A percentile compares a stretch with the other conserved stretches of the same genome.
phyloP scores from a whole-genome alignment of 2,113 vertebrate species.

The Rhinoptilus africanus region DNA sequence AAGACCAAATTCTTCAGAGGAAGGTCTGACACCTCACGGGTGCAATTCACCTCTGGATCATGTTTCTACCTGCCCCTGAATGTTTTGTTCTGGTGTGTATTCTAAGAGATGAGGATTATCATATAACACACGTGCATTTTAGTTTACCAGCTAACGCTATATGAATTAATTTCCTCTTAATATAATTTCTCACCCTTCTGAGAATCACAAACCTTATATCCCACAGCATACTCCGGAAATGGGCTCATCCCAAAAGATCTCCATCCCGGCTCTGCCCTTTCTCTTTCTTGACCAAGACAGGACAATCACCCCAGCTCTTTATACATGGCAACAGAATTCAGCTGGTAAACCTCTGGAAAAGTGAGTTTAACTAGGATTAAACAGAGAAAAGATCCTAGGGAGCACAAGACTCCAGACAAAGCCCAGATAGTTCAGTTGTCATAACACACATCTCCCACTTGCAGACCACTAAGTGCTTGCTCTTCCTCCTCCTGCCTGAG shows the following conservation, averaged over 20 bases:
- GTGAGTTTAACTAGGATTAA: neutral
- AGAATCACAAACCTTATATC: neutral
- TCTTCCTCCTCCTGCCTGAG: neutral
- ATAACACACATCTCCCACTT: neutral
- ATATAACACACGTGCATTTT: neutral
- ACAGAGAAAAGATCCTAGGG: neutral
- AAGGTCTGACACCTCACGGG: neutral
- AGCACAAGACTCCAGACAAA: neutral
- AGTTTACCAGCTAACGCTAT: neutral
- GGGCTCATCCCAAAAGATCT: neutral
- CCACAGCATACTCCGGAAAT: neutral
- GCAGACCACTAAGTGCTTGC: neutral
- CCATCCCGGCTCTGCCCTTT: neutral
- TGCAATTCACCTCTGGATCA: neutral
- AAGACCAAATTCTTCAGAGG: neutral
- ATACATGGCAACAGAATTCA: neutral
- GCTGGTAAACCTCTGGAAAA: neutral
- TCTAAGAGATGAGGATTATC: neutral
- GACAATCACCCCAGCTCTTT: neutral
- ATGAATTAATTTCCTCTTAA: neutral
- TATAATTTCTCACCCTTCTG: neutral
- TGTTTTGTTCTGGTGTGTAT: neutral
- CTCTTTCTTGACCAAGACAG: neutral
- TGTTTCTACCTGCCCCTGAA: neutral
- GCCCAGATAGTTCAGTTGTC: neutral